Conservation (phyloP, 2,888 invertebrate species). For the Zele albiditarsus region DNA sequence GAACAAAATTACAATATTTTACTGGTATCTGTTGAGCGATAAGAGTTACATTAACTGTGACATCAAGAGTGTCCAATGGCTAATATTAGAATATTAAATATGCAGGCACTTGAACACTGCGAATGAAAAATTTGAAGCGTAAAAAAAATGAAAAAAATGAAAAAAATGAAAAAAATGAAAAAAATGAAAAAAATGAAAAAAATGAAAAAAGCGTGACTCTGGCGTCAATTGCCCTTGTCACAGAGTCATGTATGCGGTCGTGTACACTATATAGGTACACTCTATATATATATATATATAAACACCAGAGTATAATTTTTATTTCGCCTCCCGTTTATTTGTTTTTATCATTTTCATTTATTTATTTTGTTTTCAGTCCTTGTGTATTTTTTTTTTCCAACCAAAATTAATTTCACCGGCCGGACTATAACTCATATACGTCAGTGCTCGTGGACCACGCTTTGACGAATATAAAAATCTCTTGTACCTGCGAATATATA, state of each 20-base stretch:
- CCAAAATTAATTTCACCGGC: conserved; percentile 60
- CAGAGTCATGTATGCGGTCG: neutral
- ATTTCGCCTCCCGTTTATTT: neutral
- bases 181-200: neutral
- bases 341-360: conserved; percentile 21
- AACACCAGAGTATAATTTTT: neutral
- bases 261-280: neutral
- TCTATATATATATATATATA: neutral
- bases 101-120: neutral
- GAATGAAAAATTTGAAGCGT: neutral
- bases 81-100: neutral
- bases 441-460: conserved; percentile 56
- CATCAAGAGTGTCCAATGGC: neutral
- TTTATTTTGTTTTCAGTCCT: conserved; percentile 19
- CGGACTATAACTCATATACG: conserved; percentile 59
- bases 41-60: neutral
- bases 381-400: conserved; percentile 43
- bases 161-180: neutral
- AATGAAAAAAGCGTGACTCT: neutral
- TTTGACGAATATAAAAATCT: conserved; percentile 58
- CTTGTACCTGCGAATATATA: neutral
- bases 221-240: neutral
- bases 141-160: neutral
- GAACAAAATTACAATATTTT: neutral
- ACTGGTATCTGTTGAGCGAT: neutral